These are phyloP conservation scores for Pectinophora gossypiella DNA, from an alignment of 1,140 invertebrate genomes.

Conservation along the genomic window DNA sequence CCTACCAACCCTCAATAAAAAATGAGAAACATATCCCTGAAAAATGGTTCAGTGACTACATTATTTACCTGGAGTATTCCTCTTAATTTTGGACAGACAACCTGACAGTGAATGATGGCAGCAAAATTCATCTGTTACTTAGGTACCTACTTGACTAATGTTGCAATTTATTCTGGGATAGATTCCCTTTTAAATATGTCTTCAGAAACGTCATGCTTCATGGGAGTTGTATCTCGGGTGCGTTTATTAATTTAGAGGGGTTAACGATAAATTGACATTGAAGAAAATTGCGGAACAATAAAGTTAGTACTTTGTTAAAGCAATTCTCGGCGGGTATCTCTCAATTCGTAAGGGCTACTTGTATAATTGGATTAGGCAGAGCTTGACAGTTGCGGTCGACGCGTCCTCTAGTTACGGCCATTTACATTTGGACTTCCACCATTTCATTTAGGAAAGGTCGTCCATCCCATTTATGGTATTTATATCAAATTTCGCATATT, in stretches of 20 bases:
- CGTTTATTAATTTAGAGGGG: too few relatives aligned
- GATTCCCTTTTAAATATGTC: background rate
- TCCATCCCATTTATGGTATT: background rate
- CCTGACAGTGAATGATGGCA: background rate
- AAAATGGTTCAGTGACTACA: background rate
- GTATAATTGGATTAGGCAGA: background rate
- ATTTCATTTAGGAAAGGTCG: background rate
- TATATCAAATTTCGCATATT: background rate
- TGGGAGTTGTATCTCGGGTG: too few relatives aligned
- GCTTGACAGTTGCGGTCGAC: background rate
- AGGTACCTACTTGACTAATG: background rate
- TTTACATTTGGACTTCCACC: background rate
- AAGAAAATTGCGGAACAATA: too few relatives aligned
- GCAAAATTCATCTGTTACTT: slow-evolving; percentile 1
- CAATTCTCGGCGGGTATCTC: background rate
- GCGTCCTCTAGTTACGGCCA: background rate
- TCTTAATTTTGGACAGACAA: background rate
- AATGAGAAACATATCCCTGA: background rate
- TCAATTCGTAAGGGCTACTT: background rate
- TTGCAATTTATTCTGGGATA: background rate
- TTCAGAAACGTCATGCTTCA: too few relatives aligned
- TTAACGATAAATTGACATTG: too few relatives aligned
- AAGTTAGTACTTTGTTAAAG: too few relatives aligned
- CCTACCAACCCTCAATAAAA: background rate
- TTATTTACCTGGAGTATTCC: slow-evolving; percentile 1